Evolutionary conservation across 2,797 vertebrate genomes (phyloP).

Genomic region (Lithobates pipiens): DNA sequence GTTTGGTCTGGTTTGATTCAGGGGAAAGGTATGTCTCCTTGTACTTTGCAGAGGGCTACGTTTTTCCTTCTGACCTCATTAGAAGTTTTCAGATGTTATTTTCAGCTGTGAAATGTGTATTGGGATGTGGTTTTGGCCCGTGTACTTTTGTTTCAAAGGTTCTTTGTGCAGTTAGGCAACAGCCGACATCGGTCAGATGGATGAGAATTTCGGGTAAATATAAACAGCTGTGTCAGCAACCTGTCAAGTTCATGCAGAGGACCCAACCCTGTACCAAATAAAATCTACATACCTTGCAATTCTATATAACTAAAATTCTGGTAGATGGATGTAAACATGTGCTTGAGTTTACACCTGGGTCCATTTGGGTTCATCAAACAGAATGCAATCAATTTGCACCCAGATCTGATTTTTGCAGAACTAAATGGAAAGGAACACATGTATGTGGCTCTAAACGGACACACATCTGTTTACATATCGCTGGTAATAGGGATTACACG

Average conservation of each 20-base stretch:
- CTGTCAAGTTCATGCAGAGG: background rate
- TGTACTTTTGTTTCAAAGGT: slow-evolving; percentile 12
- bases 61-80: slow-evolving; percentile 30
- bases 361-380: too few species aligned
- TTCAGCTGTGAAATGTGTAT: slow-evolving; percentile 18
- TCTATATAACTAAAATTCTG: background rate
- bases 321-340: too few species aligned
- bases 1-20: slow-evolving; percentile 55
- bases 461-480: too few species aligned
- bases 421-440: too few species aligned
- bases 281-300: background rate
- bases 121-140: slow-evolving; percentile 33
- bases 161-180: background rate
- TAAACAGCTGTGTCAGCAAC: slow-evolving; percentile 25
- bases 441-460: too few species aligned
- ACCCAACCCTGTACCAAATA: background rate
- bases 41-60: slow-evolving; percentile 20
- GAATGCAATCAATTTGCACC: too few species aligned
- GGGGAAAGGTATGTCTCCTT: slow-evolving; percentile 35
- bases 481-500: too few species aligned
- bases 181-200: background rate
- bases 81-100: slow-evolving; percentile 21
- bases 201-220: background rate
- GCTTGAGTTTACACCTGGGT: too few species aligned
- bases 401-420: too few species aligned